A percentile compares a stretch with the other conserved stretches of the same genome.
These are phyloP conservation scores for Eudyptes chrysolophus DNA, from an alignment of 2,113 vertebrate genomes.

Conservation along the genomic window DNA sequence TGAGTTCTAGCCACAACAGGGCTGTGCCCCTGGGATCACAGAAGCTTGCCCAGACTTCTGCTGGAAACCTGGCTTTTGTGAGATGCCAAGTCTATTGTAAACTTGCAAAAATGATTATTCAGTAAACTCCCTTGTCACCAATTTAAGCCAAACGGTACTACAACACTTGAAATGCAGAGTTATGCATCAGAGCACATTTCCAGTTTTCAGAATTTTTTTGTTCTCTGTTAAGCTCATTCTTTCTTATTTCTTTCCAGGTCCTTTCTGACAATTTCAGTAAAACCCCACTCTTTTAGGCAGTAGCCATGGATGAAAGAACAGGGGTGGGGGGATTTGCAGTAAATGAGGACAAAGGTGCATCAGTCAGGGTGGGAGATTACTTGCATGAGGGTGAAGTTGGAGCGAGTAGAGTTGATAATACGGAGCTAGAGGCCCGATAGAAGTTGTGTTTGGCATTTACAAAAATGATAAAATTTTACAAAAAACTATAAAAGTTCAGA, in stretches of 20 bases:
- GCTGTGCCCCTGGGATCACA: neutral
- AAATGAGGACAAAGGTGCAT: neutral
- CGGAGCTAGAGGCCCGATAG: neutral
- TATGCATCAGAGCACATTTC: neutral
- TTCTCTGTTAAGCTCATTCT: neutral
- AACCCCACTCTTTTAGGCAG: neutral
- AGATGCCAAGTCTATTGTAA: neutral
- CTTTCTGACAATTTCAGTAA: neutral
- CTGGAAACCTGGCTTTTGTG: neutral
- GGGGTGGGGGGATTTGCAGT: neutral
- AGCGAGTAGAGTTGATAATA: neutral
- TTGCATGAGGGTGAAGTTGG: neutral
- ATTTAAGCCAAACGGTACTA: neutral
- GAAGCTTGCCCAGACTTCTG: neutral
- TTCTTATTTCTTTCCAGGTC: neutral
- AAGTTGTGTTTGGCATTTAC: neutral
- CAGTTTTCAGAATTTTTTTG: neutral
- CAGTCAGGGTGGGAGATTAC: neutral
- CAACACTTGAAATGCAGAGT: neutral
- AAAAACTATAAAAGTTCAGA: neutral
- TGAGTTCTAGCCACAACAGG: neutral
- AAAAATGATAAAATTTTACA: neutral
- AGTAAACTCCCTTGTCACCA: neutral
- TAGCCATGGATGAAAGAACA: neutral
- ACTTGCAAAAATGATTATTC: neutral